phyloP scores from a whole-genome alignment of 2,888 invertebrate species.

The Operophtera brumata region DNA sequence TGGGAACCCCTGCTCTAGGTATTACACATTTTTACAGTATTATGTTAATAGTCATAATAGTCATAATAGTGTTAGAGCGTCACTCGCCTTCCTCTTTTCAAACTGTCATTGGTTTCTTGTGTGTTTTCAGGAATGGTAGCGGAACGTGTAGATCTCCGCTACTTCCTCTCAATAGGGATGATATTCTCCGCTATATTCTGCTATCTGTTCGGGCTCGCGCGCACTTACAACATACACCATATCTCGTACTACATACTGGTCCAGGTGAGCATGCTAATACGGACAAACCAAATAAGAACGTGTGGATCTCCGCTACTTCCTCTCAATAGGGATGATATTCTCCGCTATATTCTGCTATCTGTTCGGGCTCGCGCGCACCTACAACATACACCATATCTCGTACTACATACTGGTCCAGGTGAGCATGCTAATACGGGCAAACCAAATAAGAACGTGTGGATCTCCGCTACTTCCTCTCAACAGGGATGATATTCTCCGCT shows the following conservation, averaged over 20 bases:
- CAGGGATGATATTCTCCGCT: slow-evolving; percentile 95
- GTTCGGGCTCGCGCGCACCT: slow-evolving; percentile 92
- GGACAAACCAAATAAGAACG: no score
- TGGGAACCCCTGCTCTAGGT: no score
- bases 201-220: slow-evolving; percentile 93
- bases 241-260: slow-evolving; percentile 90
- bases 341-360: slow-evolving; percentile 93
- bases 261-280: no score
- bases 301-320: slow-evolving; percentile 93
- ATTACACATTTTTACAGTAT: no score
- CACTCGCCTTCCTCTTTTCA: no score
- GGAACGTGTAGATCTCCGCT: slow-evolving; percentile 93
- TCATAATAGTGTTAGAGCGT: no score
- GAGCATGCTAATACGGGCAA: no score
- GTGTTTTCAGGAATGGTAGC: slow-evolving; percentile 90
- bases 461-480: slow-evolving; percentile 92
- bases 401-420: slow-evolving; percentile 93
- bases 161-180: slow-evolving; percentile 96
- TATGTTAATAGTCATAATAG: no score
- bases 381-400: slow-evolving; percentile 88
- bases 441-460: slow-evolving; percentile 96
- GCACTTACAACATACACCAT: slow-evolving; percentile 88
- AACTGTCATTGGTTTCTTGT: no score
- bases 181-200: slow-evolving; percentile 91
- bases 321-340: slow-evolving; percentile 93